Evolutionary conservation across 2,113 vertebrate species (phyloP).

Genomic region (Dendropsophus ebraccatus): DNA sequence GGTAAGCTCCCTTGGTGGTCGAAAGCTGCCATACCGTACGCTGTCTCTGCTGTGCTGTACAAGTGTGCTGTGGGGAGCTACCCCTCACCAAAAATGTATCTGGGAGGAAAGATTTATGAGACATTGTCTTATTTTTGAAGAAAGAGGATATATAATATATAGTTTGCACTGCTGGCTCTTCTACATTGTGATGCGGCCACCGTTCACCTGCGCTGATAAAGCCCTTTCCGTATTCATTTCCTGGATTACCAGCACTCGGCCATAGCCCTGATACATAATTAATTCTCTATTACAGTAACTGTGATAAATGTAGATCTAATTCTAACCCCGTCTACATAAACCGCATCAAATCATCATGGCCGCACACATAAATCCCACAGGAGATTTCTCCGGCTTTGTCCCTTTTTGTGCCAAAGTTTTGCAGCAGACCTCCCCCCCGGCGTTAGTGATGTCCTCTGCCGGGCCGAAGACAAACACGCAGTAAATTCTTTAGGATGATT

Average conservation of each 20-base stretch:
- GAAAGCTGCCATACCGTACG: too few species aligned
- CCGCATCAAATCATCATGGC: conserved; percentile 20
- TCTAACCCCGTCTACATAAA: conserved; percentile 23
- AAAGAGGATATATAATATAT: too few species aligned
- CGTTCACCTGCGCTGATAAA: not conserved
- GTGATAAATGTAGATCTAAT: conserved; percentile 42
- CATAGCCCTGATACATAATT: conserved; percentile 35
- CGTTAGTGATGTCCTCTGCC: conserved; percentile 15
- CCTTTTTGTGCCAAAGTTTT: conserved; percentile 9
- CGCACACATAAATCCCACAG: not conserved
- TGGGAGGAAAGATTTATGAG: too few species aligned
- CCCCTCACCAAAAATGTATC: too few species aligned
- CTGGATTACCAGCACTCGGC: conserved; percentile 14
- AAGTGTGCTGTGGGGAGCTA: too few species aligned
- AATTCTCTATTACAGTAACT: conserved; percentile 49
- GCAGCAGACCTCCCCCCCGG: not conserved
- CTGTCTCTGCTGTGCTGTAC: too few species aligned
- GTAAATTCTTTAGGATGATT: conserved; percentile 43
- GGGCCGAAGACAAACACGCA: conserved; percentile 22
- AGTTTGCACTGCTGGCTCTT: not conserved
- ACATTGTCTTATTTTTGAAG: too few species aligned
- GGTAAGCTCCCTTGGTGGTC: too few species aligned
- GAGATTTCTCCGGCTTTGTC: not conserved
- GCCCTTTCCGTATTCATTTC: conserved; percentile 27
- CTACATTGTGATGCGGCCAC: not conserved